Percentiles rank a stretch among this genome's conserved stretches.
These are phyloP conservation scores for Apostichopus leukothele DNA, from an alignment of 53 echinoderm and acorn worm genomes.

Conservation along the genomic window DNA sequence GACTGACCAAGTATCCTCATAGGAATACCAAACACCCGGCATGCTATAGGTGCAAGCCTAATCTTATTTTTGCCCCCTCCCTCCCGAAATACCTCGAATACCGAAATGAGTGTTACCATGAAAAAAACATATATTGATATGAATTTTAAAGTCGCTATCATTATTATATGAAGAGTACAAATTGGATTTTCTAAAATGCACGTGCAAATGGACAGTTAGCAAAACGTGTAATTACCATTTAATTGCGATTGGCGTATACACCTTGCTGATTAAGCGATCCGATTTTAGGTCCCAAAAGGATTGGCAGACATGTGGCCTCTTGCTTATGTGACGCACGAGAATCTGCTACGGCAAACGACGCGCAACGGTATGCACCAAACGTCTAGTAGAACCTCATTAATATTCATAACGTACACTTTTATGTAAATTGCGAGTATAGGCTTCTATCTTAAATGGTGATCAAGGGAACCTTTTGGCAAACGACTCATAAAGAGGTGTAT, in stretches of 20 bases:
- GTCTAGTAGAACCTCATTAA: background rate
- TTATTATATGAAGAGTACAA: background rate
- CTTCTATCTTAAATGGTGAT: background rate
- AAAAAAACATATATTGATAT: too few relatives aligned
- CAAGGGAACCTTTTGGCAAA: too few relatives aligned
- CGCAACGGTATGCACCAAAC: background rate
- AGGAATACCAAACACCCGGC: background rate
- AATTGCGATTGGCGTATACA: background rate
- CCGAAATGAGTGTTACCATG: too few relatives aligned
- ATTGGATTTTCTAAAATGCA: background rate
- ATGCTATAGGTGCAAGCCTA: background rate
- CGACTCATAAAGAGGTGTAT: background rate
- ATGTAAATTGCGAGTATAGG: background rate
- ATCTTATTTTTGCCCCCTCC: too few relatives aligned
- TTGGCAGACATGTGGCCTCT: background rate
- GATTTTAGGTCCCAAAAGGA: background rate
- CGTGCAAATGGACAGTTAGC: slow-evolving; percentile 4
- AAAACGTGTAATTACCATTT: background rate
- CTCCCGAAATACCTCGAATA: too few relatives aligned
- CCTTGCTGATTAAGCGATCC: background rate
- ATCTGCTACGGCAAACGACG: background rate
- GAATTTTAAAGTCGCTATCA: too few relatives aligned
- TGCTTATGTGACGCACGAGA: background rate
- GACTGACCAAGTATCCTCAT: background rate
- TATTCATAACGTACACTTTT: slow-evolving; percentile 7